Percentiles rank a stretch among this genome's conserved stretches.
Conservation (phyloP, 2,113 vertebrate species). For the Bucco capensis region DNA sequence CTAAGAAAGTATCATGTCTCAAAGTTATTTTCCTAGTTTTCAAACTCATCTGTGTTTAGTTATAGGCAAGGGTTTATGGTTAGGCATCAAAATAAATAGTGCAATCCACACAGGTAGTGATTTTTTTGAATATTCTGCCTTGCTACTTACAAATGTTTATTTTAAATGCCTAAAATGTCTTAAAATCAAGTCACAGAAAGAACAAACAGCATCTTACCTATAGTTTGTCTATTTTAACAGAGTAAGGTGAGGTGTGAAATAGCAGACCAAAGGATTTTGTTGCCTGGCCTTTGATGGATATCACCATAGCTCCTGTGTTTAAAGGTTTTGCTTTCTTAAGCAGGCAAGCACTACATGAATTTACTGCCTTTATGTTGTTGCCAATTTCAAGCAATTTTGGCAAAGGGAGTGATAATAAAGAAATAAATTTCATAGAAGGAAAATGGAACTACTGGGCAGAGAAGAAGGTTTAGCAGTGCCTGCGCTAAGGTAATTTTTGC, state of each 20-base stretch:
- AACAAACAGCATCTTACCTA: background rate
- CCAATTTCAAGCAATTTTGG: background rate
- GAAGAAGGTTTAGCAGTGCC: background rate
- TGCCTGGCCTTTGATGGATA: background rate
- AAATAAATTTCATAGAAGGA: background rate
- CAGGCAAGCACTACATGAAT: background rate
- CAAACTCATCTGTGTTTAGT: background rate
- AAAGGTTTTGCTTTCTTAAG: background rate
- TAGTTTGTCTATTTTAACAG: background rate
- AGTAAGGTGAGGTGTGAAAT: background rate
- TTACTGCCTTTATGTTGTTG: background rate
- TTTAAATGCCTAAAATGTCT: background rate
- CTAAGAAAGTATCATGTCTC: background rate
- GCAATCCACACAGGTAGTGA: background rate
- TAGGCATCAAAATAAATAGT: background rate
- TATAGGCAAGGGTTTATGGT: background rate
- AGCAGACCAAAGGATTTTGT: background rate
- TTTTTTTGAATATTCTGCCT: background rate
- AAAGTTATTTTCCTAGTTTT: background rate
- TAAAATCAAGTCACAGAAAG: background rate
- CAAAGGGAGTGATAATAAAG: background rate
- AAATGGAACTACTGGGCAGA: background rate
- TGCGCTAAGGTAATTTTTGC: background rate
- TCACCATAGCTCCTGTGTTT: background rate
- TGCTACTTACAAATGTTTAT: background rate